Evolutionary conservation across 2,888 invertebrate species (phyloP).

Genomic region (Cecidostiba fungosa): DNA sequence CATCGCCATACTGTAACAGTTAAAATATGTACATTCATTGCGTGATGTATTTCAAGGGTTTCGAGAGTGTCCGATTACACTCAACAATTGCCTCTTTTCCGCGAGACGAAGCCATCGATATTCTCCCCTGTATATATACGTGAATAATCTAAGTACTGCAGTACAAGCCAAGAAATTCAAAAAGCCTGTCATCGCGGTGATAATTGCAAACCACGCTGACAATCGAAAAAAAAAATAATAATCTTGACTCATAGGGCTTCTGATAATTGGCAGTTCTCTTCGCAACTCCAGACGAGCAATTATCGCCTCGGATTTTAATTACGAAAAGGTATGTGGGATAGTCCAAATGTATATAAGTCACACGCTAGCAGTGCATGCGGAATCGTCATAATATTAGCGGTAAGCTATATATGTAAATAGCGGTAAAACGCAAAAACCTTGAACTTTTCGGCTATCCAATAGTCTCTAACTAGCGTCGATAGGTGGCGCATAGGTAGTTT

Average conservation of each 20-base stretch:
- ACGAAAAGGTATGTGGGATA: background rate
- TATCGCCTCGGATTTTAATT: background rate
- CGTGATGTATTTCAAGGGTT: constrained; percentile 3
- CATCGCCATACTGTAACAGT: background rate
- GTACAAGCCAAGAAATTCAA: background rate
- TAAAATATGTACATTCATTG: background rate
- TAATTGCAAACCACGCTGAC: background rate
- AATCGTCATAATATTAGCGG: no score
- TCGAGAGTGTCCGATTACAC: constrained; percentile 3
- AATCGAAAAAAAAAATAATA: background rate
- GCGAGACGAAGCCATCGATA: background rate
- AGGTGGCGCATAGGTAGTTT: no score
- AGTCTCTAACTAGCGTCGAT: no score
- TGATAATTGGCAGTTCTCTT: background rate
- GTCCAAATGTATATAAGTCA: no score
- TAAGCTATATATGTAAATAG: no score
- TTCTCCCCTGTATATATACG: background rate
- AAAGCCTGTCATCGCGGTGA: background rate
- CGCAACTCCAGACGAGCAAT: background rate
- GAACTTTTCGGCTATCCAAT: no score
- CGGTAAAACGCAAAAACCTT: no score
- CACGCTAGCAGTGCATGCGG: no score
- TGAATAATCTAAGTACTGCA: background rate
- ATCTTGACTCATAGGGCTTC: background rate
- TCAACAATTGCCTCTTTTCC: constrained; percentile 4